Evolutionary conservation across 2,797 vertebrate species (phyloP).

Genomic region (Sebastes vulpes): DNA sequence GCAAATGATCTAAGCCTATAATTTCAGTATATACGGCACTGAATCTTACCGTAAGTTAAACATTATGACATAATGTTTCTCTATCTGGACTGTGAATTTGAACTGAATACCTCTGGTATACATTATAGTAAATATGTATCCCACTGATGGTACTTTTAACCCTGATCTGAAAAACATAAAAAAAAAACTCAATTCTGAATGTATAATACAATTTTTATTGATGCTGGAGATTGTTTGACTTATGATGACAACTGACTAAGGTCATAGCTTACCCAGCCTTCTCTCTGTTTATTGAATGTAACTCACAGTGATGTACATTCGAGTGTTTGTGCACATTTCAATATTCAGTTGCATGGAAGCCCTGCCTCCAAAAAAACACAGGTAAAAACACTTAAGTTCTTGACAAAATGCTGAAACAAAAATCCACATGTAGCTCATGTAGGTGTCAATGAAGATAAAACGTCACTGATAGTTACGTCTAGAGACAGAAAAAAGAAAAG

Average conservation of each 20-base stretch:
- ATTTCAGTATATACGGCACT: neutral
- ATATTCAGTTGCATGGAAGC: neutral
- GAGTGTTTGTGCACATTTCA: slow-evolving; percentile 17
- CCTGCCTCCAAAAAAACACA: neutral
- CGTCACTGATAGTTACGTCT: neutral
- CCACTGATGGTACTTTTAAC: neutral
- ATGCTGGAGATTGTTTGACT: slow-evolving; percentile 39
- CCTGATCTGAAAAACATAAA: slow-evolving; percentile 20
- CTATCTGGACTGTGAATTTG: neutral
- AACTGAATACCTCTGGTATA: neutral
- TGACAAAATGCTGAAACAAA: neutral
- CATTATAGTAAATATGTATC: neutral
- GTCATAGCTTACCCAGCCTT: slow-evolving; percentile 26
- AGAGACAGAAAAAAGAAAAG: neutral
- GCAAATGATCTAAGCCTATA: neutral
- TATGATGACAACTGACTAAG: slow-evolving; percentile 44
- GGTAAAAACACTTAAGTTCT: neutral
- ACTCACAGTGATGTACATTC: slow-evolving; percentile 9
- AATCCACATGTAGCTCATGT: neutral
- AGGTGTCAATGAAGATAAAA: neutral
- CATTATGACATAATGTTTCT: neutral
- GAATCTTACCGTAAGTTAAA: neutral
- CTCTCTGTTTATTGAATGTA: slow-evolving; percentile 22
- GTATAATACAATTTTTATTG: slow-evolving; percentile 30
- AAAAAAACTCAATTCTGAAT: slow-evolving; percentile 21